phyloP scores from a whole-genome alignment of 2,888 invertebrate genomes.

The Mechanitis mazaeus region DNA sequence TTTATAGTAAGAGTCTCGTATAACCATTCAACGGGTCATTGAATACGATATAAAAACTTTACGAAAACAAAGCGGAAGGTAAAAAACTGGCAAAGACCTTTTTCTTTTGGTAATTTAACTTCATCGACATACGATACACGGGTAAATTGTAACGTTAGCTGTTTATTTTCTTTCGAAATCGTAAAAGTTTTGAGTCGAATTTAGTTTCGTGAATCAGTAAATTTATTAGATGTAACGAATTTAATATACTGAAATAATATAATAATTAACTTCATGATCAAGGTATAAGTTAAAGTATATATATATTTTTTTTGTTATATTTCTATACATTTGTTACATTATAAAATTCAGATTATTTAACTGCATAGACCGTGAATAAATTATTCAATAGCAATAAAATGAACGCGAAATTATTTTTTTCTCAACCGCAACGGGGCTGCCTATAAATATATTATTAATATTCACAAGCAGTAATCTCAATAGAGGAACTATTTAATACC shows the following conservation, averaged over 20 bases:
- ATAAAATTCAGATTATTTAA: too few relatives aligned
- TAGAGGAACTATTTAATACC: slow-evolving; percentile 2
- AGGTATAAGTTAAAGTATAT: too few relatives aligned
- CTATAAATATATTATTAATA: not conserved
- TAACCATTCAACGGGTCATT: slow-evolving; percentile 35
- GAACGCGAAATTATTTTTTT: too few relatives aligned
- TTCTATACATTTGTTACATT: too few relatives aligned
- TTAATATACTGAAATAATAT: too few relatives aligned
- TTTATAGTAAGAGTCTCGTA: slow-evolving; percentile 27
- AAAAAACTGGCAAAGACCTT: slow-evolving; percentile 31
- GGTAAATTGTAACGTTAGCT: slow-evolving; percentile 25
- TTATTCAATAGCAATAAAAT: too few relatives aligned
- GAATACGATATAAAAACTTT: slow-evolving; percentile 35
- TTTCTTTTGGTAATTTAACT: slow-evolving; percentile 35
- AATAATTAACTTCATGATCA: too few relatives aligned
- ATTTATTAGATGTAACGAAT: too few relatives aligned
- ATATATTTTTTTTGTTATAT: too few relatives aligned
- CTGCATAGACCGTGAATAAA: too few relatives aligned
- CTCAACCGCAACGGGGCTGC: too few relatives aligned
- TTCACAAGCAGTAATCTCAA: not conserved
- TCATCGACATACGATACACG: slow-evolving; percentile 29
- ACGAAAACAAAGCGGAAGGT: slow-evolving; percentile 30
- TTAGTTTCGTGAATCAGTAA: too few relatives aligned
- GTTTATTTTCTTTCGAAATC: slow-evolving; percentile 25
- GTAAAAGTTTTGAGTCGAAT: slow-evolving; percentile 20